Evolutionary conservation across 2,888 invertebrate genomes (phyloP).

Genomic region (Formica aserva): DNA sequence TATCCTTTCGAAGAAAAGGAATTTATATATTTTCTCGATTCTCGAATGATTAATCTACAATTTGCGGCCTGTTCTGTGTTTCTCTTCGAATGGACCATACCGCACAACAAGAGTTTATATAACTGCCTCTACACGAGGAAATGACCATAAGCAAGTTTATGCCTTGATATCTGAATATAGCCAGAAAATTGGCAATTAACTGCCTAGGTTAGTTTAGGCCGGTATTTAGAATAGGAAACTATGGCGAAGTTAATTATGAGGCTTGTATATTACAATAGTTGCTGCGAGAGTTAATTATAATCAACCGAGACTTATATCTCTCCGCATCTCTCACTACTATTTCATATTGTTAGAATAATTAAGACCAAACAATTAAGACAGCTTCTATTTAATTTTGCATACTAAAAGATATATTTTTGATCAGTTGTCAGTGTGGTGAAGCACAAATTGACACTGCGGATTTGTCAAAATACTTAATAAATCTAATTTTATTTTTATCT

Average conservation of each 20-base stretch:
- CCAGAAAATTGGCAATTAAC: conserved; percentile 34
- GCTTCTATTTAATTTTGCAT: not conserved
- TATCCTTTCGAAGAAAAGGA: not conserved
- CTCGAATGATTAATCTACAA: not conserved
- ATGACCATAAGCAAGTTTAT: conserved; percentile 27
- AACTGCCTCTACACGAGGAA: conserved; percentile 19
- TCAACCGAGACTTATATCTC: not conserved
- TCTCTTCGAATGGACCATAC: not conserved
- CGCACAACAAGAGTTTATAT: not conserved
- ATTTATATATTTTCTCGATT: not conserved
- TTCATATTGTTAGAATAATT: not conserved
- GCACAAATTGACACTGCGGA: not conserved
- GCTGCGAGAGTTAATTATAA: conserved; percentile 11
- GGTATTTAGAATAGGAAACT: conserved; percentile 32
- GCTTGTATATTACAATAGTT: not conserved
- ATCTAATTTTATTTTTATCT: not conserved
- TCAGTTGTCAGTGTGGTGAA: no score
- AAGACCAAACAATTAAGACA: not conserved
- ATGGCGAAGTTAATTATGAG: conserved; percentile 13
- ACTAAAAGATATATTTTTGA: not conserved
- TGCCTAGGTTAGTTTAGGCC: conserved; percentile 7
- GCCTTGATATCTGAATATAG: conserved; percentile 26
- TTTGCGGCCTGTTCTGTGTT: not conserved
- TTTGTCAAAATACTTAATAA: not conserved
- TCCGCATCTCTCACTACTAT: not conserved